These are phyloP conservation scores for Crotophaga sulcirostris DNA, from an alignment of 2,113 vertebrate genomes.

Conservation along the genomic window DNA sequence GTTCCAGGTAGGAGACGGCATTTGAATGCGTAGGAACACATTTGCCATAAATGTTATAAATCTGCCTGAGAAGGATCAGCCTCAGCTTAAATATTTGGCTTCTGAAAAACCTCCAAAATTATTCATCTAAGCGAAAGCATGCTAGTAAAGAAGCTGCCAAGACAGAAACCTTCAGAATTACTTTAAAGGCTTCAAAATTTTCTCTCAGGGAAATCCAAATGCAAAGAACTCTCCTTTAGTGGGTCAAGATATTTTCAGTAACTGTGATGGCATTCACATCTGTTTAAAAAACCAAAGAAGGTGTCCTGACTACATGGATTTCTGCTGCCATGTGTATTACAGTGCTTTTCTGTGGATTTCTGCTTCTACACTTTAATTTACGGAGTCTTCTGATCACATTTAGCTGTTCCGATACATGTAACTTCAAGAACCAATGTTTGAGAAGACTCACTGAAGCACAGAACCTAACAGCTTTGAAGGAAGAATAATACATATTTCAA, in stretches of 20 bases:
- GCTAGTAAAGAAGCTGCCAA: neutral
- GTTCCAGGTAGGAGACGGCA: neutral
- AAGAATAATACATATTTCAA: neutral
- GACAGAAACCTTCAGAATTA: neutral
- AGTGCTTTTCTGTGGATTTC: neutral
- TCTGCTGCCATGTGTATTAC: neutral
- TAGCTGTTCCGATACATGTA: neutral
- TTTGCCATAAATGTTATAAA: neutral
- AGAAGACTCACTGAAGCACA: neutral
- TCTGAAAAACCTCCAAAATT: neutral
- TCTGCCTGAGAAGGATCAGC: neutral
- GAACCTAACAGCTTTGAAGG: neutral
- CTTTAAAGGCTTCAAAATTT: neutral
- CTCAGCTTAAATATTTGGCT: neutral
- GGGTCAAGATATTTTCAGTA: neutral
- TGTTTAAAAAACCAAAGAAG: neutral
- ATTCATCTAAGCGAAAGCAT: neutral
- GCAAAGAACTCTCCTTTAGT: neutral
- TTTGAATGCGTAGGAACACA: neutral
- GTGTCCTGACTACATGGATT: neutral
- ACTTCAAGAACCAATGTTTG: neutral
- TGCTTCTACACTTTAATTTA: neutral
- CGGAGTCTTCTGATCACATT: neutral
- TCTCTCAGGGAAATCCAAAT: neutral
- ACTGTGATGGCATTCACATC: neutral